phyloP scores from a whole-genome alignment of 2,888 invertebrate genomes.

The Dasypolia templi region DNA sequence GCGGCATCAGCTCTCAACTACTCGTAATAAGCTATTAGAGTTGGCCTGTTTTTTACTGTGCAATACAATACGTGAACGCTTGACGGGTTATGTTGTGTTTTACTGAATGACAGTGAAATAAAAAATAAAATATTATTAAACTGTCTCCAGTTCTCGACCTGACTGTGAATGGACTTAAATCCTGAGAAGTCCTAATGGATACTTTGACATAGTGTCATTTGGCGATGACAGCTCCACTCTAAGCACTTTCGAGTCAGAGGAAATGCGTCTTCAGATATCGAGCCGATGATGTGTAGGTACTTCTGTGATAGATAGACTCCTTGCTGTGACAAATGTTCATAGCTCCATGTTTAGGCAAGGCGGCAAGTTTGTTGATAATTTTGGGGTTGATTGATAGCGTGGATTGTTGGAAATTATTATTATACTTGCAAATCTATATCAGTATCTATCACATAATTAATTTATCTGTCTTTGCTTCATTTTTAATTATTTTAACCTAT shows the following conservation, averaged over 20 bases:
- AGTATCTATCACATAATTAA: too few relatives aligned
- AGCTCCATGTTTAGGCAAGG: constrained; percentile 25
- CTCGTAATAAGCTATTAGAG: too few relatives aligned
- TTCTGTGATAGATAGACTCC: constrained; percentile 50
- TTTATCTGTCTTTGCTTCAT: too few relatives aligned
- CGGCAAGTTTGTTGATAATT: constrained; percentile 38
- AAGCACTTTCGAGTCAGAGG: constrained; percentile 28
- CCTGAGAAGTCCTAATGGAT: constrained; percentile 37
- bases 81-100: too few relatives aligned
- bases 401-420: not conserved
- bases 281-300: constrained; percentile 54
- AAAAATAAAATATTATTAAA: too few relatives aligned
- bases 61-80: too few relatives aligned
- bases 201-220: constrained; percentile 52
- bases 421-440: too few relatives aligned
- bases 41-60: too few relatives aligned
- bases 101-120: too few relatives aligned
- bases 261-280: constrained; percentile 55
- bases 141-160: not conserved
- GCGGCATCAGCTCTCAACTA: too few relatives aligned
- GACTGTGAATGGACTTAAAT: constrained; percentile 20
- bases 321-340: constrained; percentile 52
- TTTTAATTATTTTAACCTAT: too few relatives aligned
- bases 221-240: constrained; percentile 49
- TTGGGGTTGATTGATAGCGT: constrained; percentile 39